Evolutionary conservation across 2,113 vertebrate genomes (phyloP).

Genomic region (Lepidothrix coronata): DNA sequence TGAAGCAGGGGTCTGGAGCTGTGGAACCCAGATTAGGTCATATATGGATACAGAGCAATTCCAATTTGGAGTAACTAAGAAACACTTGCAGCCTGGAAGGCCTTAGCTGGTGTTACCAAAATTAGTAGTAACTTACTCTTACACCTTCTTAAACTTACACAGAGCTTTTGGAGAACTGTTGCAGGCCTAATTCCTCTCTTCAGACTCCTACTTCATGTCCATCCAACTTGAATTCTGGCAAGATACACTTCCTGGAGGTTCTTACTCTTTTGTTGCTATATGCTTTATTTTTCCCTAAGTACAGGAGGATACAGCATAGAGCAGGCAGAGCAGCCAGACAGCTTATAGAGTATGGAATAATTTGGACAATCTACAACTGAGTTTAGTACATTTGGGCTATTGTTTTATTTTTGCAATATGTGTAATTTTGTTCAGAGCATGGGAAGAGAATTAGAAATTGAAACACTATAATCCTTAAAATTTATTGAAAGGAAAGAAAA

Average conservation of each 20-base stretch:
- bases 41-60: background rate
- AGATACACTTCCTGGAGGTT: background rate
- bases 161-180: background rate
- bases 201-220: background rate
- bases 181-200: background rate
- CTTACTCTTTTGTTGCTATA: background rate
- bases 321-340: background rate
- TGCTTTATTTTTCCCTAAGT: background rate
- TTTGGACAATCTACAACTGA: background rate
- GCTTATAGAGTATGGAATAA: background rate
- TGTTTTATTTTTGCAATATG: background rate
- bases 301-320: background rate
- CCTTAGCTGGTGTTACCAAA: background rate
- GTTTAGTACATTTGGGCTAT: background rate
- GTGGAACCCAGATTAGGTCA: background rate
- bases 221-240: background rate
- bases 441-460: background rate
- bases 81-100: background rate
- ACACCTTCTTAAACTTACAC: background rate
- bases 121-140: background rate
- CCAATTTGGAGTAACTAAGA: background rate
- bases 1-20: background rate
- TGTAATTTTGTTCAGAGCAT: background rate
- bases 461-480: background rate
- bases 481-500: constrained; percentile 38